Evolutionary conservation across 30 jellyfish, hydroid and myxozoan genomes (phyloP).

Genomic region (Hydractinia echinata): DNA sequence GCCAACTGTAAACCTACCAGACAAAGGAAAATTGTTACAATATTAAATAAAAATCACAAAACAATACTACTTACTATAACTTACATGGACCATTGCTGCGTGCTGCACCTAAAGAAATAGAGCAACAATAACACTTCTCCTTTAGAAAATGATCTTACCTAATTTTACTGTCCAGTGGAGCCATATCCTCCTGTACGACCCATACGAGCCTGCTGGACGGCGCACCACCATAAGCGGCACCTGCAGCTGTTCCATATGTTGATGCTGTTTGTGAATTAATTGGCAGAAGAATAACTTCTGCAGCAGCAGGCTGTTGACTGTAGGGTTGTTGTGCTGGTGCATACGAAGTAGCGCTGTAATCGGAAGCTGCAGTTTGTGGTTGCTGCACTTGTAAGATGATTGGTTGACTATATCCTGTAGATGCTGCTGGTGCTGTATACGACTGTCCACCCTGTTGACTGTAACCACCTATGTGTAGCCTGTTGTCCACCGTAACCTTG

Average conservation of each 20-base stretch:
- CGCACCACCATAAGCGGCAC: background rate
- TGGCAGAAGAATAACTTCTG: background rate
- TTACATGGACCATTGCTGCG: background rate
- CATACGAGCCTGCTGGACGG: background rate
- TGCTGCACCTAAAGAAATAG: background rate
- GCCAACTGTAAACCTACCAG: too few relatives aligned
- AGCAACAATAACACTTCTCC: too few relatives aligned
- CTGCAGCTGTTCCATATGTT: slow-evolving; percentile 10
- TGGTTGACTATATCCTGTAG: slow-evolving; percentile 17
- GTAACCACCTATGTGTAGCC: background rate
- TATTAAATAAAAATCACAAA: too few relatives aligned
- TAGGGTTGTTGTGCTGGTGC: background rate
- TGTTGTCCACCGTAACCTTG: slow-evolving; percentile 15
- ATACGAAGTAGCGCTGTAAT: background rate
- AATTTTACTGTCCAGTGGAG: too few relatives aligned
- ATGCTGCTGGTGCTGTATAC: slow-evolving; percentile 1
- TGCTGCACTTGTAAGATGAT: background rate
- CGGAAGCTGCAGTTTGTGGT: background rate
- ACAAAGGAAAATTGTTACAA: too few relatives aligned
- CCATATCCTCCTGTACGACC: too few relatives aligned
- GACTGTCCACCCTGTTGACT: slow-evolving; percentile 22
- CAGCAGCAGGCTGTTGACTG: background rate
- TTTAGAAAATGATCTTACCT: too few relatives aligned
- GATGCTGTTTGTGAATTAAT: too few relatives aligned
- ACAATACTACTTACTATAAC: too few relatives aligned